These are phyloP conservation scores for Pheosia gnoma DNA, from an alignment of 2,888 invertebrate genomes.

Conservation along the genomic window DNA sequence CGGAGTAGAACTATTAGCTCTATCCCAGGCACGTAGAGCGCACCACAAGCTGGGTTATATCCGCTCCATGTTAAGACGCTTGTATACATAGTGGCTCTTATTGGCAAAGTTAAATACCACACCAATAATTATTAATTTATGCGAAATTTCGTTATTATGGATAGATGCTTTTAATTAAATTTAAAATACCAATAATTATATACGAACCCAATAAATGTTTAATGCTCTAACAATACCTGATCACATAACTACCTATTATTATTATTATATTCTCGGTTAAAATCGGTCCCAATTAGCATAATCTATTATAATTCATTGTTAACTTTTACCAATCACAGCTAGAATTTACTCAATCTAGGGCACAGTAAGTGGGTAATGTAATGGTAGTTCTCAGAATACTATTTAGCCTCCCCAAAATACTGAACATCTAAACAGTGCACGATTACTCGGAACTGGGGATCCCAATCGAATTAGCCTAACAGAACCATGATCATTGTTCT, in stretches of 20 bases:
- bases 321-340: neutral
- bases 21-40: constrained; percentile 30
- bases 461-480: neutral
- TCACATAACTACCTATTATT: too few species aligned
- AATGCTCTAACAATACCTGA: too few species aligned
- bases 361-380: neutral
- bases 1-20: constrained; percentile 9
- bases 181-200: too few species aligned
- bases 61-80: constrained; percentile 24
- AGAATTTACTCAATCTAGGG: neutral
- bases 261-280: too few species aligned
- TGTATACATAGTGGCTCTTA: constrained; percentile 8
- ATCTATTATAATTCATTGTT: neutral
- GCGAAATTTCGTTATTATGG: too few species aligned
- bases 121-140: neutral
- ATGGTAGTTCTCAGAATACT: neutral
- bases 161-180: too few species aligned
- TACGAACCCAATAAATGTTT: too few species aligned
- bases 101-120: constrained; percentile 9
- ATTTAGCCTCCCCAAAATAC: neutral
- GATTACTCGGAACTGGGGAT: neutral
- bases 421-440: neutral
- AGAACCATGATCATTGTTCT: neutral
- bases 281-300: too few species aligned
- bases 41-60: constrained; percentile 34